Evolutionary conservation across 2,797 vertebrate genomes (phyloP).

Genomic region (Characodon lateralis): DNA sequence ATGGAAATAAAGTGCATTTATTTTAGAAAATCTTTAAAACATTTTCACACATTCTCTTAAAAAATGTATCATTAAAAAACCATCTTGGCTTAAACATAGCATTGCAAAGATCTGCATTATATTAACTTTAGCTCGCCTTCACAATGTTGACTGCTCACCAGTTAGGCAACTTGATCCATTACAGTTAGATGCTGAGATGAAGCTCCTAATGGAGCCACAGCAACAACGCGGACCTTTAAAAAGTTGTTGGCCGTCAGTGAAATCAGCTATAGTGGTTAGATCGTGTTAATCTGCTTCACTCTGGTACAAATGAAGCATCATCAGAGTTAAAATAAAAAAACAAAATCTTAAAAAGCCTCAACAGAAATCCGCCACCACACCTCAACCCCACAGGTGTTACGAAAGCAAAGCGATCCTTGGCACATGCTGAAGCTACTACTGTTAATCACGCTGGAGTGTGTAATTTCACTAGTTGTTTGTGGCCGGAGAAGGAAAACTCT

Average conservation of each 20-base stretch:
- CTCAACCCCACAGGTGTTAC: slow-evolving; percentile 12
- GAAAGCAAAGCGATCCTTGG: slow-evolving; percentile 48
- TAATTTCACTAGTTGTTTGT: slow-evolving; percentile 52
- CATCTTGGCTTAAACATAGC: slow-evolving; percentile 42
- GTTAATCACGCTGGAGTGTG: slow-evolving; percentile 32
- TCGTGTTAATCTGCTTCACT: slow-evolving; percentile 45
- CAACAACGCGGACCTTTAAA: slow-evolving; percentile 26
- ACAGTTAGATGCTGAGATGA: slow-evolving; percentile 44
- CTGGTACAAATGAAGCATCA: slow-evolving; percentile 29
- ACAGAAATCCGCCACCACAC: slow-evolving; percentile 14
- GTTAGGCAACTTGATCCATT: slow-evolving; percentile 70
- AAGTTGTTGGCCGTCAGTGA: slow-evolving; percentile 60
- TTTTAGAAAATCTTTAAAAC: slow-evolving; percentile 70
- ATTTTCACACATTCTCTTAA: slow-evolving; percentile 42
- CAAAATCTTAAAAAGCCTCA: slow-evolving; percentile 16
- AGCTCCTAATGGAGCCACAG: slow-evolving; percentile 43
- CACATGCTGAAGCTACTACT: slow-evolving; percentile 52
- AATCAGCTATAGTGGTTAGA: slow-evolving; percentile 72
- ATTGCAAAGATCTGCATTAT: slow-evolving; percentile 59
- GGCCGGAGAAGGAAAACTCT: slow-evolving; percentile 50
- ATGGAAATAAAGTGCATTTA: slow-evolving; percentile 87
- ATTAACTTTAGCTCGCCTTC: slow-evolving; percentile 57
- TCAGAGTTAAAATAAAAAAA: slow-evolving; percentile 35
- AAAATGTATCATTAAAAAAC: neutral
- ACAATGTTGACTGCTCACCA: slow-evolving; percentile 47